phyloP scores from a whole-genome alignment of 2,797 vertebrate genomes.

The Anguilla pacifica region DNA sequence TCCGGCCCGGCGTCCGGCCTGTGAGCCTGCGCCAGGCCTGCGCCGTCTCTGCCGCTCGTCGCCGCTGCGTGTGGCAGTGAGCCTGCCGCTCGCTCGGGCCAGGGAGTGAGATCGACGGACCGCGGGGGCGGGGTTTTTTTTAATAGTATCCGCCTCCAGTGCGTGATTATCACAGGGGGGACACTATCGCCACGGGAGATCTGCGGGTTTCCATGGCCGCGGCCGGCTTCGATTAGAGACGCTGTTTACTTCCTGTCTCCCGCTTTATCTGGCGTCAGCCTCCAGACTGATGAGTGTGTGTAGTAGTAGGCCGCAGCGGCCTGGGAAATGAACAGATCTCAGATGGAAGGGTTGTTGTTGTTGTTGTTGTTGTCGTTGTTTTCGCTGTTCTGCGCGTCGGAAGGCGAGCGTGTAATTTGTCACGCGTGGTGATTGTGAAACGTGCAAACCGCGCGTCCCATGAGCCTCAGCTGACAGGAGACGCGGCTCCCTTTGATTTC shows the following conservation, averaged over 20 bases:
- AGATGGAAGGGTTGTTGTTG: conserved; percentile 30
- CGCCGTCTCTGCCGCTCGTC: too few species aligned
- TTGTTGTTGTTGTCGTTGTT: conserved; percentile 25
- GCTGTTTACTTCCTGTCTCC: conserved; percentile 6
- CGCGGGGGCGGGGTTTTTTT: conserved; percentile 20
- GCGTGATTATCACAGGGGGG: conserved; percentile 38
- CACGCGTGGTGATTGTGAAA: conserved; percentile 40
- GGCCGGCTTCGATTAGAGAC: conserved; percentile 39
- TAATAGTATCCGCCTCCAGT: not conserved
- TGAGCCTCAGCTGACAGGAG: conserved; percentile 34
- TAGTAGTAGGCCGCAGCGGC: conserved; percentile 23
- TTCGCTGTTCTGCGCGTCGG: conserved; percentile 19
- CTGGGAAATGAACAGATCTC: conserved; percentile 32
- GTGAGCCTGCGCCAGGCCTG: too few species aligned
- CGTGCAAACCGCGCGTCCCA: conserved; percentile 36
- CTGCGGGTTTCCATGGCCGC: conserved; percentile 21
- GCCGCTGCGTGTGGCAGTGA: not conserved
- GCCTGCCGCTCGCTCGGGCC: not conserved
- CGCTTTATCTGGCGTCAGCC: conserved; percentile 33
- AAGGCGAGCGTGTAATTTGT: conserved; percentile 37
- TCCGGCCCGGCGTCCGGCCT: too few species aligned
- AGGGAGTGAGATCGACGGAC: not conserved
- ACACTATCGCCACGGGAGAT: conserved; percentile 14
- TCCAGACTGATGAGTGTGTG: conserved; percentile 32
- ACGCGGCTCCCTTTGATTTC: conserved; percentile 38